These are phyloP conservation scores for Triops cancriformis DNA, from an alignment of 1,140 invertebrate species.

Conservation along the genomic window DNA sequence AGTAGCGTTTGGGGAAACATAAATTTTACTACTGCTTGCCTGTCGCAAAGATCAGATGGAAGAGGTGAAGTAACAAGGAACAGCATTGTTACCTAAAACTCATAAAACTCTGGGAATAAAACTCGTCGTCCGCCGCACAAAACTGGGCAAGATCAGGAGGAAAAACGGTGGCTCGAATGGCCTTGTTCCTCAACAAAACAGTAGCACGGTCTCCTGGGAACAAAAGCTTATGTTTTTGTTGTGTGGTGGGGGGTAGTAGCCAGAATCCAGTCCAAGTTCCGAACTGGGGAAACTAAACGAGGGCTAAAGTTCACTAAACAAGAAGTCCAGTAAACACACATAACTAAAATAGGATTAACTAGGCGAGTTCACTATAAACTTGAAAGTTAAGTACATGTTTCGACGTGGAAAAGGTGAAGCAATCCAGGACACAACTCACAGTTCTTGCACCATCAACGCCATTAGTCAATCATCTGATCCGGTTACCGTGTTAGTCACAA, in stretches of 20 bases:
- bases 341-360: neutral
- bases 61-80: too few relatives aligned
- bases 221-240: slow-evolving; percentile 9
- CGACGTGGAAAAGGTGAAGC: neutral
- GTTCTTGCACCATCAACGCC: neutral
- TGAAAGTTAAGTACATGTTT: neutral
- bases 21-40: too few relatives aligned
- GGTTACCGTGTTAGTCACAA: neutral
- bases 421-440: neutral
- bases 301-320: neutral
- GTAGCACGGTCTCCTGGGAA: neutral
- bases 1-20: too few relatives aligned
- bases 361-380: neutral
- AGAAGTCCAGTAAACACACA: neutral
- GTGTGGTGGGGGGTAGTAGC: neutral
- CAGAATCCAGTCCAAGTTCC: neutral
- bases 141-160: neutral
- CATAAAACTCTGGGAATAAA: too few relatives aligned
- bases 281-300: neutral
- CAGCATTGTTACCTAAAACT: too few relatives aligned
- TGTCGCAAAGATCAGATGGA: too few relatives aligned
- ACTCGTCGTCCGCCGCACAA: neutral
- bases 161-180: neutral
- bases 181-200: neutral
- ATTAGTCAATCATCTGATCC: slow-evolving; percentile 13